These are phyloP conservation scores for Caradrina clavipalpis DNA, from an alignment of 2,888 invertebrate genomes.

Conservation along the genomic window DNA sequence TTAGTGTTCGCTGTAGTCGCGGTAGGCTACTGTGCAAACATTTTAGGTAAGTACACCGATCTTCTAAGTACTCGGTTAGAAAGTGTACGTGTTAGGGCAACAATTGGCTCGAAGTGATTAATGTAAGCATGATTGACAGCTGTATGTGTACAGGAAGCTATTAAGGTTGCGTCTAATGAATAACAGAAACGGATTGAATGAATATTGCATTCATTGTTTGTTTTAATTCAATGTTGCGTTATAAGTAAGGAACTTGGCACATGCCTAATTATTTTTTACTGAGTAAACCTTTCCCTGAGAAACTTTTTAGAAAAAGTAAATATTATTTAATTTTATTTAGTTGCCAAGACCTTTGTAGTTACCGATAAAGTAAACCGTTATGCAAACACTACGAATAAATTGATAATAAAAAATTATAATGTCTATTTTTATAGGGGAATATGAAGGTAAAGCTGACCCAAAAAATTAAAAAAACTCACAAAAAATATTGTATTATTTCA, in stretches of 20 bases:
- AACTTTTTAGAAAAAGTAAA: background rate
- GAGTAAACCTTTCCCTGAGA: background rate
- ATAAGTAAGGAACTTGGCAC: conserved; percentile 7
- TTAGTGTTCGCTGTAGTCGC: conserved; percentile 77
- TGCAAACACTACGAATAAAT: too few relatives aligned
- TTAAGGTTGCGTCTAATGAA: conserved; percentile 57
- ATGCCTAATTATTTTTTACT: background rate
- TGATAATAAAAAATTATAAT: too few relatives aligned
- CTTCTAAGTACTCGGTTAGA: conserved; percentile 52
- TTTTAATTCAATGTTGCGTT: conserved; percentile 39
- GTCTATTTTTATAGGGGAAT: too few relatives aligned
- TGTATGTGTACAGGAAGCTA: conserved; percentile 57
- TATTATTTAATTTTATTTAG: too few relatives aligned
- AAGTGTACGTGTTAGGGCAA: conserved; percentile 55
- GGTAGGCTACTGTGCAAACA: conserved; percentile 79
- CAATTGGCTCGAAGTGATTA: conserved; percentile 58
- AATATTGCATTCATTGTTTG: conserved; percentile 44
- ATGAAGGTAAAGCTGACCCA: too few relatives aligned
- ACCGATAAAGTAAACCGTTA: background rate
- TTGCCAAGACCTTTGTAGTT: too few relatives aligned
- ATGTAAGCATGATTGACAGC: conserved; percentile 57
- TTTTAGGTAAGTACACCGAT: conserved; percentile 85
- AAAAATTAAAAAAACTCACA: too few relatives aligned
- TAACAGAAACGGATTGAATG: conserved; percentile 53
- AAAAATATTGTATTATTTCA: too few relatives aligned